Evolutionary conservation across 64 coral and sea anemone genomes (phyloP).

Genomic region (Astreopora myriophthalma): DNA sequence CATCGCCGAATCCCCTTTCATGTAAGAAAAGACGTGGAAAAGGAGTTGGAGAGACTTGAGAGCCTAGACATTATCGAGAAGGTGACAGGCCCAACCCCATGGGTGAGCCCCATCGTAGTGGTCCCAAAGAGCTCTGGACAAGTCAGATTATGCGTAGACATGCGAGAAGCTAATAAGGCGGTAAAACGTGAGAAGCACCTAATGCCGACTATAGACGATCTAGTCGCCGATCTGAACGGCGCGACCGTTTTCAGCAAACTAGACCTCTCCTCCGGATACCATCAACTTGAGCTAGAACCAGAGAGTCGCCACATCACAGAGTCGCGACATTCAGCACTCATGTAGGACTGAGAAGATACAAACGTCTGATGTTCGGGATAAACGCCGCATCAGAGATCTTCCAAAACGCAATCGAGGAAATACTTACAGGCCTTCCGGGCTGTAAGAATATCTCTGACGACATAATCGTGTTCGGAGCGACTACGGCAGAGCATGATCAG

Average conservation of each 20-base stretch:
- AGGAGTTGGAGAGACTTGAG: slow-evolving; percentile 67
- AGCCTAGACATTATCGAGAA: slow-evolving; percentile 70
- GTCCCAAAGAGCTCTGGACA: slow-evolving; percentile 59
- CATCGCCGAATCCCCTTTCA: slow-evolving; percentile 81
- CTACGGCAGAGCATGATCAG: slow-evolving; percentile 44
- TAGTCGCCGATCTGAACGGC: too few relatives aligned
- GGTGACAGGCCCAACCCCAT: slow-evolving; percentile 55
- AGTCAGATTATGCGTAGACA: slow-evolving; percentile 75
- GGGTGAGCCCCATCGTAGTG: slow-evolving; percentile 63
- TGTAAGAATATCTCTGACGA: slow-evolving; percentile 74
- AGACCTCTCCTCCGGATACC: slow-evolving; percentile 75
- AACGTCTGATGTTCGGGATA: slow-evolving; percentile 77
- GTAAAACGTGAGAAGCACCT: slow-evolving; percentile 58
- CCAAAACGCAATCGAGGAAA: slow-evolving; percentile 62
- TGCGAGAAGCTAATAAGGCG: slow-evolving; percentile 69
- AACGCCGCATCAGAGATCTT: slow-evolving; percentile 73
- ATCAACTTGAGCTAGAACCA: slow-evolving; percentile 69
- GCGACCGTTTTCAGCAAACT: slow-evolving; percentile 48
- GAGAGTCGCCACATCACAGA: slow-evolving; percentile 73
- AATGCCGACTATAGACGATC: slow-evolving; percentile 44
- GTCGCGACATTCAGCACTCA: slow-evolving; percentile 64
- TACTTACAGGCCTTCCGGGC: slow-evolving; percentile 47
- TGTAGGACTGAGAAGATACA: slow-evolving; percentile 65
- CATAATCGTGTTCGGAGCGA: slow-evolving; percentile 64
- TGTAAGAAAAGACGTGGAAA: slow-evolving; percentile 64